Evolutionary conservation across 2,888 invertebrate species (phyloP), one percentile per base, ranked within the genome.

Genomic region (Lasioglossum leucozonium): DNA sequence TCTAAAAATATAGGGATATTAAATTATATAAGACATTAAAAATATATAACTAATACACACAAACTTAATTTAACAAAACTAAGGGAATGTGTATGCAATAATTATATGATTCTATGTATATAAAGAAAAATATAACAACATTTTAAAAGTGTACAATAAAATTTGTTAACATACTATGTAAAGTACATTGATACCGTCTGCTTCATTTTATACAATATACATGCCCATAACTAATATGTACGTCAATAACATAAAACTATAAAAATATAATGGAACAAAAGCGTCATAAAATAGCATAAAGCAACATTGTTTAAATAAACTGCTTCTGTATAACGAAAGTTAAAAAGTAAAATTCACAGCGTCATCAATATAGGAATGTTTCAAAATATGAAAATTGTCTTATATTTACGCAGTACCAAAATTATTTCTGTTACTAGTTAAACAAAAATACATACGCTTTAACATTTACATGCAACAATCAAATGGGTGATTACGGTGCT

Each of bases 351-450:
- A 82, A 62, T 37, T 67, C 72, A n/a, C 40, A 69, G 74, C 58
- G 30, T 42, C 16, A 51, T 55, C 4, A 62, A 76, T 47, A 13
- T 79, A 85, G 58, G 58, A 78, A 69, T 86, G 51, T 81, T 78
- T 69, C 11, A 65, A 79, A 77, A 79, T 26, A 34, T 71, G 44
- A 75, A 55, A 62, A 65, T 51, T 40, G 8, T 76, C 40, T 47
- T 30, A 67, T 42, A 79, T 51, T 77, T 74, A 81, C 83, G 91
- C 88, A 89, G 85, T 91, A 87, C 88, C 78, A 91, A 84, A 84
- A 67, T 77, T 72, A 79, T 75, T 75, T 76, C 79, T 86, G 81
- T 87, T 85, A 87, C 91, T 89, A 90, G 88, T 72, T 84, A 81
- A 85, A 83, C 47, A 62, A 86, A 72, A 76, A 77, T 79, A 81